These are phyloP conservation scores for Jacana jacana DNA, from an alignment of 2,113 vertebrate genomes.

Conservation along the genomic window DNA sequence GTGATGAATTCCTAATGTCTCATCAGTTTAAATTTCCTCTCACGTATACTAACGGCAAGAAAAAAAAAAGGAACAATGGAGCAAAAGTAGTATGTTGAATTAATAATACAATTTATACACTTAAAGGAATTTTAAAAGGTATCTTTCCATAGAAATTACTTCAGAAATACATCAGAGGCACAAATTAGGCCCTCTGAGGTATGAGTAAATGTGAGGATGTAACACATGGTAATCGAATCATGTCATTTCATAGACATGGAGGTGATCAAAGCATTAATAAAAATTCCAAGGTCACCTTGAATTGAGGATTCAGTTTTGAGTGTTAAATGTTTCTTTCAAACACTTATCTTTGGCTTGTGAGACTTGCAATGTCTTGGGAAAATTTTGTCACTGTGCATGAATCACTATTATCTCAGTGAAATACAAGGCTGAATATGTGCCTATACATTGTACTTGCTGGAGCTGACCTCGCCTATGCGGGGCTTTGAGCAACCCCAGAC, in stretches of 20 bases:
- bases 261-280: conserved; percentile 65
- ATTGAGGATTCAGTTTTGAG: conserved; percentile 1
- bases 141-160: conserved; percentile 58
- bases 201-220: conserved; percentile 47
- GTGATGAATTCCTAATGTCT: conserved; percentile 13
- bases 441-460: not conserved
- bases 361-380: not conserved
- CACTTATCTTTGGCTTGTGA: not conserved
- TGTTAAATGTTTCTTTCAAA: not conserved
- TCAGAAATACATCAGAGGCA: conserved; percentile 60
- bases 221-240: conserved; percentile 62
- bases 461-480: not conserved
- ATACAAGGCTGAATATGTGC: not conserved
- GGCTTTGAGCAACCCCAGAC: not conserved
- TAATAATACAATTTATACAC: conserved; percentile 51
- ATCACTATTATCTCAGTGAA: not conserved
- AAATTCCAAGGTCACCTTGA: conserved; percentile 66
- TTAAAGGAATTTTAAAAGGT: conserved; percentile 33
- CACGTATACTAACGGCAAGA: not conserved
- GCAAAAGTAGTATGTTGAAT: conserved; percentile 46
- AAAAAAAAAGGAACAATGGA: not conserved
- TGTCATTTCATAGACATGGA: conserved; percentile 47
- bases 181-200: conserved; percentile 63
- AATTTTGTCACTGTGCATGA: not conserved
- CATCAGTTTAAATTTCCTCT: conserved; percentile 24